These are phyloP conservation scores for Muscidifurax raptorellus DNA, from an alignment of 1,140 invertebrate genomes.

Conservation along the genomic window DNA sequence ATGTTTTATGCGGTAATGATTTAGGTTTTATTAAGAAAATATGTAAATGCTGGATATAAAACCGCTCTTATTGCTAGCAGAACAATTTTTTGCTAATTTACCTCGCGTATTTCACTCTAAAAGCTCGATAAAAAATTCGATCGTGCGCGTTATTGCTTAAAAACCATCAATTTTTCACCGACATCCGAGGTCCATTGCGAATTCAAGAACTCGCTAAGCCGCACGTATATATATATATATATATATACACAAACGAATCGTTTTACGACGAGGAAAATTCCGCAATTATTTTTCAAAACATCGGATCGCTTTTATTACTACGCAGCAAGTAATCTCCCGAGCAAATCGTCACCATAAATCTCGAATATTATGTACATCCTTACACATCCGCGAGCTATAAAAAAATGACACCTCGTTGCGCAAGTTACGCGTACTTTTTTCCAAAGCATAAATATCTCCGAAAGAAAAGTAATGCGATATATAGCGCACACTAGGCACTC, in stretches of 20 bases:
- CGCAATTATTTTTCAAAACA: conserved; percentile 9
- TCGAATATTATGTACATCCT: conserved; percentile 25
- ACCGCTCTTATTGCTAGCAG: not conserved
- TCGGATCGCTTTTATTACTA: conserved; percentile 7
- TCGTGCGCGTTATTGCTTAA: not conserved
- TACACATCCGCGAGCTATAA: not conserved
- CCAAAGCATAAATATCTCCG: not conserved
- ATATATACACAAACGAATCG: not conserved
- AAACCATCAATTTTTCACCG: conserved; percentile 25
- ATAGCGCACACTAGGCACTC: no score
- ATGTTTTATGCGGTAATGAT: no score
- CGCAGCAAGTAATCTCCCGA: not conserved
- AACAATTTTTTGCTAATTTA: not conserved
- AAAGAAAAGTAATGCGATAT: conserved; percentile 2
- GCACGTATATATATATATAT: no score
- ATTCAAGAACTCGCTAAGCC: conserved; percentile 1
- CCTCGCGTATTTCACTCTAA: not conserved
- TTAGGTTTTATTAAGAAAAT: no score
- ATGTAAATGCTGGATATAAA: no score
- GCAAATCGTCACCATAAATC: conserved; percentile 20
- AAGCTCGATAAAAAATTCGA: not conserved
- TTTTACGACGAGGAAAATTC: conserved; percentile 9
- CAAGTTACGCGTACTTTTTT: not conserved
- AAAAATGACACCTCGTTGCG: not conserved
- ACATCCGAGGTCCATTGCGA: not conserved